Percentiles rank a stretch among this genome's conserved stretches.
These are phyloP conservation scores for Sinella curviseta DNA, from an alignment of 1,140 invertebrate species.

Conservation along the genomic window DNA sequence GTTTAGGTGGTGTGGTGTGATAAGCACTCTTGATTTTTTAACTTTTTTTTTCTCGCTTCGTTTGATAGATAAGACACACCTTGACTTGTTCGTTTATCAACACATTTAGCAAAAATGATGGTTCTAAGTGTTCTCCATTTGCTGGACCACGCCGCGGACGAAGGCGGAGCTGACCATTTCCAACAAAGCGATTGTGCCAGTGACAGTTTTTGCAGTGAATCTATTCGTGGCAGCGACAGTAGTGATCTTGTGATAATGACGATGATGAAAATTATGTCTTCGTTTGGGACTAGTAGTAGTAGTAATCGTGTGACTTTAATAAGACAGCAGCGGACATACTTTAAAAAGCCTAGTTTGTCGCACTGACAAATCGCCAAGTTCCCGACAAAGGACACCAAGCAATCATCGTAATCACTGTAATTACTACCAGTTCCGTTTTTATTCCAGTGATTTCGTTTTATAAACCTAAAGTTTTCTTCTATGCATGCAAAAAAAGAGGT, in stretches of 20 bases:
- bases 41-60: too few species aligned
- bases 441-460: too few species aligned
- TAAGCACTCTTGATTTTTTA: too few species aligned
- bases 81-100: not conserved
- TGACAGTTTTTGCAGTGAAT: not conserved
- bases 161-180: too few species aligned
- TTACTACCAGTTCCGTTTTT: too few species aligned
- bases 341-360: conserved; percentile 21
- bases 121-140: not conserved
- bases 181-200: not conserved
- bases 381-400: too few species aligned
- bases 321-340: conserved; percentile 19
- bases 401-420: too few species aligned
- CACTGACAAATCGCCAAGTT: conserved; percentile 2
- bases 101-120: conserved; percentile 13
- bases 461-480: too few species aligned
- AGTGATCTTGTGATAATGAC: not conserved
- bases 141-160: not conserved
- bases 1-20: too few species aligned
- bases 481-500: too few species aligned
- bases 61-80: too few species aligned
- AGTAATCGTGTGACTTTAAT: conserved; percentile 23
- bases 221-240: too few species aligned
- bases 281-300: conserved; percentile 17
- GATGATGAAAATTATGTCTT: not conserved